A percentile compares a stretch with the other conserved stretches of the same genome.
phyloP scores from a whole-genome alignment of 2,113 vertebrate genomes.

The Cebidichthys violaceus region DNA sequence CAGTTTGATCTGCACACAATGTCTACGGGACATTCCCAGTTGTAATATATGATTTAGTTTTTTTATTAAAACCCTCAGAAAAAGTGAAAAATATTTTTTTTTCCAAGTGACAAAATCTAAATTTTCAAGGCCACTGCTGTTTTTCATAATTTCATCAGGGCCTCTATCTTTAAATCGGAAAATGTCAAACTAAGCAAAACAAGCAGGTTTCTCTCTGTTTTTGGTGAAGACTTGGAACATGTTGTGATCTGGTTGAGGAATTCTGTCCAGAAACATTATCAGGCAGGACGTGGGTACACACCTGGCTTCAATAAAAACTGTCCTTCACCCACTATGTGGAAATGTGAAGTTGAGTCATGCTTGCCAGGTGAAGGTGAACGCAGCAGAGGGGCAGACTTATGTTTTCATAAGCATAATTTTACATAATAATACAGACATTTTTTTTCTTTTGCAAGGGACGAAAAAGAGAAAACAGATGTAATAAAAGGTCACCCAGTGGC shows the following conservation, averaged over 20 bases:
- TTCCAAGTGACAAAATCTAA: background rate
- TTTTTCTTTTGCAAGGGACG: slow-evolving; percentile 59
- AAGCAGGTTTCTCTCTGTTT: slow-evolving; percentile 34
- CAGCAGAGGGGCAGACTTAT: slow-evolving; percentile 76
- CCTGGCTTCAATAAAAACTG: slow-evolving; percentile 85
- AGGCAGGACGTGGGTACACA: slow-evolving; percentile 68
- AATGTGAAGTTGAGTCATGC: slow-evolving; percentile 82
- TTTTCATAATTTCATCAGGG: slow-evolving; percentile 13
- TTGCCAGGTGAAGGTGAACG: slow-evolving; percentile 85
- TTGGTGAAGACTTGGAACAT: slow-evolving; percentile 45
- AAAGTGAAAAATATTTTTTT: background rate
- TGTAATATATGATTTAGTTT: background rate
- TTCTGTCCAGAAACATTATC: slow-evolving; percentile 64
- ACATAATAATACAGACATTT: slow-evolving; percentile 83
- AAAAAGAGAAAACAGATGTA: slow-evolving; percentile 87
- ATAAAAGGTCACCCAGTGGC: slow-evolving; percentile 84
- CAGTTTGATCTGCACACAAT: background rate
- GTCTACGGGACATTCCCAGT: background rate
- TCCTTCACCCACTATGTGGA: slow-evolving; percentile 69
- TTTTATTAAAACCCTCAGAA: slow-evolving; percentile 3
- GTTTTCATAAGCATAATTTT: slow-evolving; percentile 90
- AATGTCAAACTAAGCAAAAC: slow-evolving; percentile 18
- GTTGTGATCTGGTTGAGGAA: slow-evolving; percentile 67
- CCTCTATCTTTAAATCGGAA: slow-evolving; percentile 34
- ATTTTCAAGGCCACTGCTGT: slow-evolving; percentile 18